These are phyloP conservation scores for Pelecanoides urinatrix DNA, from an alignment of 2,113 vertebrate genomes.

Conservation along the genomic window DNA sequence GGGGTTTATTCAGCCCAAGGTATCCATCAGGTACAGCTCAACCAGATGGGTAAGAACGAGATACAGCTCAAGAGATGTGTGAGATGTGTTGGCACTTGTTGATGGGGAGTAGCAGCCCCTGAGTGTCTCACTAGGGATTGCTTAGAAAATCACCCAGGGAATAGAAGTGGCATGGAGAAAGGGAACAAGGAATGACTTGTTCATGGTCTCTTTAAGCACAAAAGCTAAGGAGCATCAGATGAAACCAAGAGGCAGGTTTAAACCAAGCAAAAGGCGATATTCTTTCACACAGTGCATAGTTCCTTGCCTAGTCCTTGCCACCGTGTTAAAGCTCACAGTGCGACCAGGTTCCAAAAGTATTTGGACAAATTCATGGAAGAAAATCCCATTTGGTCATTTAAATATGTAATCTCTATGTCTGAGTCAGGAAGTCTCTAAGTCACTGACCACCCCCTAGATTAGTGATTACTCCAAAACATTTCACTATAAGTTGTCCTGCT, in stretches of 20 bases:
- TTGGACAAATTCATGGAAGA: not conserved
- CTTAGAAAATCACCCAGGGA: not conserved
- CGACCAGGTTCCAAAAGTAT: not conserved
- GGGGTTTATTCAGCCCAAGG: not conserved
- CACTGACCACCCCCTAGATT: not conserved
- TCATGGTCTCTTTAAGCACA: not conserved
- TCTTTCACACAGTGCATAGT: not conserved
- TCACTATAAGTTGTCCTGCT: not conserved
- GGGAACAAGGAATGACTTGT: not conserved
- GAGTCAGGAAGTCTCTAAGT: not conserved
- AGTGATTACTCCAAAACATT: not conserved
- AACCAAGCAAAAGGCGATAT: rapidly evolving
- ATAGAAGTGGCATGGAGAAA: not conserved
- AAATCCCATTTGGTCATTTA: not conserved
- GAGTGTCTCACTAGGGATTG: not conserved
- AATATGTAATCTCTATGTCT: rapidly evolving
- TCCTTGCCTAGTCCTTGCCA: not conserved
- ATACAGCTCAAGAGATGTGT: no score
- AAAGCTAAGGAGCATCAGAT: not conserved
- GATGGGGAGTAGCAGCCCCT: not conserved
- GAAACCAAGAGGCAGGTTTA: not conserved
- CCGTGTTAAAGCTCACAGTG: rapidly evolving
- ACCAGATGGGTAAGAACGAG: not conserved
- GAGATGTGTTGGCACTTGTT: no score
- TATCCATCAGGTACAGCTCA: not conserved